A percentile compares a stretch with the other conserved stretches of the same genome.
Conservation (phyloP, 2,888 invertebrate species). For the Silvanus unidentatus region DNA sequence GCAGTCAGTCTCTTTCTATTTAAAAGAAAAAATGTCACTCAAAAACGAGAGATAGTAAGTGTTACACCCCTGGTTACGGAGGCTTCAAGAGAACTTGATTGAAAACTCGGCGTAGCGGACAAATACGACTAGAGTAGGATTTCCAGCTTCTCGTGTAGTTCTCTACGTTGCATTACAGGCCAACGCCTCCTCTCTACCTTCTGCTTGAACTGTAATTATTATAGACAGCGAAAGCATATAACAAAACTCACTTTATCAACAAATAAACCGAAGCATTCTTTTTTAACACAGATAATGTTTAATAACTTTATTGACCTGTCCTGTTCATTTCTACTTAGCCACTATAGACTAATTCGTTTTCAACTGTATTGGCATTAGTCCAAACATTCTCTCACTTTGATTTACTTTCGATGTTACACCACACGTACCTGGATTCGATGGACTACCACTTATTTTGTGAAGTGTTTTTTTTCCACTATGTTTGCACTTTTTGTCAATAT, state of each 20-base stretch:
- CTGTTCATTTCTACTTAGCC: neutral
- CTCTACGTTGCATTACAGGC: constrained; percentile 37
- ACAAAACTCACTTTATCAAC: too few relatives aligned
- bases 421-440: constrained; percentile 1
- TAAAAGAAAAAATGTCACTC: constrained; percentile 29
- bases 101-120: constrained; percentile 45
- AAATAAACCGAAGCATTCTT: neutral
- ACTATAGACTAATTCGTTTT: neutral
- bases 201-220: constrained; percentile 21
- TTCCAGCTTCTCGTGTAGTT: constrained; percentile 34
- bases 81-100: constrained; percentile 44
- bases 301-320: constrained; percentile 1
- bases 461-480: neutral
- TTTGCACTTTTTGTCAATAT: too few relatives aligned
- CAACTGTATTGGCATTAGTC: constrained; percentile 4
- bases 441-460: too few relatives aligned
- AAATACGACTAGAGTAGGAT: constrained; percentile 43
- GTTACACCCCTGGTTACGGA: constrained; percentile 35
- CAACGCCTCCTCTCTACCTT: constrained; percentile 31
- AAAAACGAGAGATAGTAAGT: constrained; percentile 28
- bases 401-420: constrained; percentile 1
- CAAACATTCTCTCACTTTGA: constrained; percentile 4
- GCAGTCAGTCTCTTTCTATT: constrained; percentile 28
- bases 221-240: constrained; percentile 11
- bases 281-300: neutral